These are phyloP conservation scores for Neocrepidodera transversa DNA, from an alignment of 2,888 invertebrate genomes.

Conservation along the genomic window DNA sequence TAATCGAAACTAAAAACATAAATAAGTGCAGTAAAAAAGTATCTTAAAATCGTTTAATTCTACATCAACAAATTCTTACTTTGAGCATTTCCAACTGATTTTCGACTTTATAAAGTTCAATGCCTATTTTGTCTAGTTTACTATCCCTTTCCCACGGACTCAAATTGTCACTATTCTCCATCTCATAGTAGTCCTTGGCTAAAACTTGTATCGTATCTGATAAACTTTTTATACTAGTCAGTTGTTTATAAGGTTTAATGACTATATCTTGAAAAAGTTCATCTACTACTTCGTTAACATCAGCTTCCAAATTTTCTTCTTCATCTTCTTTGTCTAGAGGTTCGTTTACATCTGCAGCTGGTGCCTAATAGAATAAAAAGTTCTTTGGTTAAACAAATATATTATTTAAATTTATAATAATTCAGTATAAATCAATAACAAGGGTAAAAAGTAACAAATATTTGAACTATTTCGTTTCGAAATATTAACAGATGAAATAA, in stretches of 20 bases:
- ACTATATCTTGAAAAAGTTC: constrained; percentile 32
- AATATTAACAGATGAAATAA: too few relatives aligned
- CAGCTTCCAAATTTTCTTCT: constrained; percentile 17
- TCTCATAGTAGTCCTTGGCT: background rate
- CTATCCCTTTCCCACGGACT: constrained; percentile 15
- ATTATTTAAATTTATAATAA: too few relatives aligned
- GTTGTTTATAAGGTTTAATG: background rate
- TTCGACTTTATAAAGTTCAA: constrained; percentile 29
- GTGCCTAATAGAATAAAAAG: too few relatives aligned
- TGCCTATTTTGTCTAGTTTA: constrained; percentile 18
- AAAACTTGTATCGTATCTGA: constrained; percentile 6
- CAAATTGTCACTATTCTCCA: background rate
- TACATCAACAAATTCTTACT: too few relatives aligned
- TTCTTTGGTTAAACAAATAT: too few relatives aligned
- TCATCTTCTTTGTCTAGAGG: background rate
- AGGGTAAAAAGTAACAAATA: too few relatives aligned
- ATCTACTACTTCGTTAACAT: constrained; percentile 20
- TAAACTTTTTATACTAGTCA: constrained; percentile 25
- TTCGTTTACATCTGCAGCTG: background rate
- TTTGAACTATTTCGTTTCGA: too few relatives aligned
- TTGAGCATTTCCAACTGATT: constrained; percentile 29
- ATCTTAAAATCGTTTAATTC: too few relatives aligned
- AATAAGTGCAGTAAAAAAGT: background rate
- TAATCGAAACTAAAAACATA: background rate
- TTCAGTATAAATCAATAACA: too few relatives aligned